A percentile compares a stretch with the other conserved stretches of the same genome.
These are phyloP conservation scores for Octopus bimaculoides DNA, from an alignment of 1,140 invertebrate species.

Conservation along the genomic window DNA sequence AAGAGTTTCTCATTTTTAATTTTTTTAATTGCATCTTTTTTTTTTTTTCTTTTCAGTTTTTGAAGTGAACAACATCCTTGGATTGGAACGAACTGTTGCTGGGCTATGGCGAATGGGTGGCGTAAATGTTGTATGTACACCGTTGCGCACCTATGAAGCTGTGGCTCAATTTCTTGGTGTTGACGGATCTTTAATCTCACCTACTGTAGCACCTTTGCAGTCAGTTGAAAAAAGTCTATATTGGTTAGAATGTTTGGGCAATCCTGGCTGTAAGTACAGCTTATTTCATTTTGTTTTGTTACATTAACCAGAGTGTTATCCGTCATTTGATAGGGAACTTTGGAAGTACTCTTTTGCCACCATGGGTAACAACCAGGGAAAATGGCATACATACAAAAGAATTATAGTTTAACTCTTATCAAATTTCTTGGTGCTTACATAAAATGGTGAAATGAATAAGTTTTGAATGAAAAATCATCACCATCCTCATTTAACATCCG, in stretches of 20 bases:
- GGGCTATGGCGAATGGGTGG: conserved; percentile 34
- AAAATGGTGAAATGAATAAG: no score
- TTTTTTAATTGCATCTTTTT: background rate
- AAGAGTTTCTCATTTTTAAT: background rate
- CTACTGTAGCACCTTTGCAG: conserved; percentile 16
- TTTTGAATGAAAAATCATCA: no score
- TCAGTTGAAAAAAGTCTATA: conserved; percentile 30
- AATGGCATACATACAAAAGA: no score
- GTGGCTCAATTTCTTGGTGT: conserved; percentile 31
- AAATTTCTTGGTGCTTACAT: no score
- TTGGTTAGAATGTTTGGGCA: conserved; percentile 32
- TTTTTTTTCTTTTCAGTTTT: conserved; percentile 30
- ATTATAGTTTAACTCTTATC: no score
- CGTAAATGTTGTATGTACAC: conserved; percentile 30
- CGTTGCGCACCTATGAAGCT: conserved; percentile 30
- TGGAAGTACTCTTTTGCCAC: no score
- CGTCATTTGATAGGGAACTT: no score
- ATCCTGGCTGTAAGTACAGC: background rate
- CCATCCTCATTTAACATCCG: no score
- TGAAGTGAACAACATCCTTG: conserved; percentile 36
- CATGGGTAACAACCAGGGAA: no score
- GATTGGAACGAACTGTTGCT: conserved; percentile 35
- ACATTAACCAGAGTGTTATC: no score
- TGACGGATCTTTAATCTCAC: conserved; percentile 9
- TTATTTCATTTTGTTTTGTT: no score